A percentile compares a stretch with the other conserved stretches of the same genome.
These are phyloP conservation scores for Oryzaephilus surinamensis DNA, from an alignment of 1,140 invertebrate species.

Conservation along the genomic window DNA sequence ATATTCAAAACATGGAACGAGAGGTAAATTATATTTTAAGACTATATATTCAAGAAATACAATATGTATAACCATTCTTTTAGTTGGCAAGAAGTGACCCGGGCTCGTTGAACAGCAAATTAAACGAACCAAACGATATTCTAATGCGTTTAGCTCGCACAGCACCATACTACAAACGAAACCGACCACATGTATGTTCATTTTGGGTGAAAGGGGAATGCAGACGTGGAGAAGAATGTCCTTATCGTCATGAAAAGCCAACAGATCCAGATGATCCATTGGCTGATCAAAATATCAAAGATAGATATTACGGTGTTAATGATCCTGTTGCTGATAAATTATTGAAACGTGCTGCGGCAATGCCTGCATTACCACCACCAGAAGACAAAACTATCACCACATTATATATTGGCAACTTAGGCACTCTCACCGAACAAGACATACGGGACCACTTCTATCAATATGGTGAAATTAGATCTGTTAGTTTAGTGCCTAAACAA, in stretches of 20 bases:
- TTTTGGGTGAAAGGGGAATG: constrained; percentile 99
- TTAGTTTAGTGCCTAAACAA: constrained; percentile 85
- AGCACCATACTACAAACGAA: constrained; percentile 97
- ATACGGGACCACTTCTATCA: constrained; percentile 94
- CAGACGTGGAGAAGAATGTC: constrained; percentile 97
- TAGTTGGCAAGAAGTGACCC: constrained; percentile 38
- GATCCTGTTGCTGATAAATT: constrained; percentile 99
- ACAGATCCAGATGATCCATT: constrained; percentile 99
- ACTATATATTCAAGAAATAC: neutral
- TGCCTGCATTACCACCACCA: constrained; percentile 90
- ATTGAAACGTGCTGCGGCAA: constrained; percentile 80
- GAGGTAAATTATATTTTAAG: constrained; percentile 44
- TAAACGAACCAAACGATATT: constrained; percentile 76
- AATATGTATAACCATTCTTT: constrained; percentile 6
- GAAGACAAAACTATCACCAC: constrained; percentile 96
- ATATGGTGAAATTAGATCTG: constrained; percentile 93
- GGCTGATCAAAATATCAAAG: constrained; percentile 98
- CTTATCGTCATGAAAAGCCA: constrained; percentile 97
- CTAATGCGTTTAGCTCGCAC: constrained; percentile 90
- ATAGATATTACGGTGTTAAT: constrained; percentile 95
- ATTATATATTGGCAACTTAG: constrained; percentile 89
- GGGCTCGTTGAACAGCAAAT: constrained; percentile 56
- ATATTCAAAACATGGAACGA: constrained; percentile 89
- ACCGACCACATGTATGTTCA: constrained; percentile 97
- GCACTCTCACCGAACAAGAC: constrained; percentile 85